Conservation (phyloP, 1,140 invertebrate genomes). For the Chlorops oryzae region DNA sequence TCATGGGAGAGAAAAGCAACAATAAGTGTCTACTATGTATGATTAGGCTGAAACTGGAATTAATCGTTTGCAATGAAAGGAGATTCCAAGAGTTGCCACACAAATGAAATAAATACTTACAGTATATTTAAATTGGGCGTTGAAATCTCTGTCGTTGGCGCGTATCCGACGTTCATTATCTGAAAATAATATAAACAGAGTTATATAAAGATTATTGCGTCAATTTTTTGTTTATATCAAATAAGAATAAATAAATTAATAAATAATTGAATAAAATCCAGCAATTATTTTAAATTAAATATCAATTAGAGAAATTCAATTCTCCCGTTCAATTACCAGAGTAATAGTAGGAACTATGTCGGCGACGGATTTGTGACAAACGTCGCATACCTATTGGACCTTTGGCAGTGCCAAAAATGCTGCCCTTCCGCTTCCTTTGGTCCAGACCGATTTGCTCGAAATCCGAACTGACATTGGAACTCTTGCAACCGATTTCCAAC, state of each 20-base stretch:
- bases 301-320: no score
- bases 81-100: no score
- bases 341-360: constrained; percentile 43
- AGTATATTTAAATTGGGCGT: constrained; percentile 94
- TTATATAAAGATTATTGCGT: neutral
- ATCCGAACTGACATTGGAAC: constrained; percentile 11
- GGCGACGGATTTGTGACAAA: constrained; percentile 35
- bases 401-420: no score
- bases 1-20: no score
- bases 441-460: constrained; percentile 22
- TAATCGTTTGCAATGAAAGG: no score
- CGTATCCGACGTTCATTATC: constrained; percentile 71
- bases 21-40: no score
- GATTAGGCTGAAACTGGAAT: no score
- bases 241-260: no score
- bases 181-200: constrained; percentile 12
- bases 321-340: constrained; percentile 41
- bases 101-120: constrained; percentile 65
- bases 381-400: constrained; percentile 28
- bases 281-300: no score
- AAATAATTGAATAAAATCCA: no score
- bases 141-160: constrained; percentile 91
- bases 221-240: neutral
- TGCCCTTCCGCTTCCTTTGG: constrained; percentile 10
- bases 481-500: constrained; percentile 1